A percentile compares a stretch with the other conserved stretches of the same genome.
These are phyloP conservation scores for Heliconius hortense DNA, from an alignment of 2,888 invertebrate species.

Conservation along the genomic window DNA sequence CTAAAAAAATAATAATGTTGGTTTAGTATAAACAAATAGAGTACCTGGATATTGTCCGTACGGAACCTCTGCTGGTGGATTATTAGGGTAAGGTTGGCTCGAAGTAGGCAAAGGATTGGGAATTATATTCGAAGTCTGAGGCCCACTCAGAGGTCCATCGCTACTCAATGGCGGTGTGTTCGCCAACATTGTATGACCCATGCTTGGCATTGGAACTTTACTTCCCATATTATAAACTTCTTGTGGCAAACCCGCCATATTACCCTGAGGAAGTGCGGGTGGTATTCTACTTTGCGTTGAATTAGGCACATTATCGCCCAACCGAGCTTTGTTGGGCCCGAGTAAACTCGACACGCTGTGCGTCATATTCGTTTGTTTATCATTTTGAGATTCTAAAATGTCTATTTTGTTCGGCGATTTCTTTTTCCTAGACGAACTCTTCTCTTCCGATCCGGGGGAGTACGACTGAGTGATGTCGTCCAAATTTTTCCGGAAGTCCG, in stretches of 20 bases:
- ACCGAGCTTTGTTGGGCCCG: slow-evolving; percentile 54
- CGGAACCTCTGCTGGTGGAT: slow-evolving; percentile 62
- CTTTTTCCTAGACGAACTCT: slow-evolving; percentile 70
- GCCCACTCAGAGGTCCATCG: slow-evolving; percentile 29
- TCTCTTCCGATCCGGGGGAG: slow-evolving; percentile 70
- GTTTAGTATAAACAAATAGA: slow-evolving; percentile 24
- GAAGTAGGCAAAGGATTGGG: slow-evolving; percentile 51
- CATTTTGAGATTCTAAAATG: slow-evolving; percentile 56
- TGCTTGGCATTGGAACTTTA: slow-evolving; percentile 16
- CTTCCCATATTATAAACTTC: slow-evolving; percentile 45
- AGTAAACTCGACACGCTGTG: slow-evolving; percentile 75
- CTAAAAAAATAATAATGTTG: no score
- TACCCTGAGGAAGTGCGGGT: slow-evolving; percentile 32
- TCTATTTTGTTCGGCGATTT: slow-evolving; percentile 68
- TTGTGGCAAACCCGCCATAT: slow-evolving; percentile 46
- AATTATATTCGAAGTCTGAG: slow-evolving; percentile 45
- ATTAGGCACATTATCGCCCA: slow-evolving; percentile 45
- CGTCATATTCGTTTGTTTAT: slow-evolving; percentile 59
- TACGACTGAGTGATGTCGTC: slow-evolving; percentile 79
- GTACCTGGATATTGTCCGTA: slow-evolving; percentile 75
- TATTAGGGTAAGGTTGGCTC: slow-evolving; percentile 55
- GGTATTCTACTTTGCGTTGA: slow-evolving; percentile 50
- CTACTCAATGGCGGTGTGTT: slow-evolving; percentile 42
- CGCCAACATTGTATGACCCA: slow-evolving; percentile 48
- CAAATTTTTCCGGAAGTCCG: slow-evolving; percentile 74